Evolutionary conservation across 2,113 vertebrate genomes (phyloP), one percentile per base, ranked within the genome.

Genomic region (Lamprotornis superbus): DNA sequence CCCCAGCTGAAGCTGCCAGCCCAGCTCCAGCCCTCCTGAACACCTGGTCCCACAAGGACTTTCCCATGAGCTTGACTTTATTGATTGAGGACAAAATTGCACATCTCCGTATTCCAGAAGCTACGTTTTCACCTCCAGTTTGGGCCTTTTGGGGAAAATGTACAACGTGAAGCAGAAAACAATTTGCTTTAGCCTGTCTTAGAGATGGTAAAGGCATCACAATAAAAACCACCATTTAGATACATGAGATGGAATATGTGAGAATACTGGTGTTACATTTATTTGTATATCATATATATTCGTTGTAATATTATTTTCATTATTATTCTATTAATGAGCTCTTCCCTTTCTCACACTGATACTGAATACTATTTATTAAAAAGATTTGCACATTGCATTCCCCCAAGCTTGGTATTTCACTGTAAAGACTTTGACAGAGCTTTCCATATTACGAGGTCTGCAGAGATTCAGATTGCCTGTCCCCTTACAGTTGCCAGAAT

Each of bases 221-320:
- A 44, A 19, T 16, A 71, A 84, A 64, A 89, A 37, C 0, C 1
- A 4, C 1, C 15, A 11, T 33, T 55, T 35, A 10, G 37, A 3
- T 63, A 10, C 0, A 1, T 10, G 22, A 21, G 7, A 15, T 28
- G 4, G 3, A 6, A 3, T 31, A 10, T 12, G 8, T 47, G 17
- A 53, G 22, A 56, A 31, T 31, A 83, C 35, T 28, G 9, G 37
- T 69, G 17, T 69, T 50, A 1, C 5, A 22, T 49, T 68, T 4
- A 17, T 78, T 79, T 75, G 9, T 49, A 5, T 17, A 7, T 42
- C 0, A 6, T 16, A 27, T 27, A 19, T 44, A 30, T 84, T 52
- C 22, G 31, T 37, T 59, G 11, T 27, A 75, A 15, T 19, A 13
- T 60, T 20, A 9, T 37, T 35, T 23, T 92, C 3, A 11, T 80